Evolutionary conservation across 2,888 invertebrate species (phyloP), one percentile per base, ranked within the genome.

Genomic region (Acleris sparsana): DNA sequence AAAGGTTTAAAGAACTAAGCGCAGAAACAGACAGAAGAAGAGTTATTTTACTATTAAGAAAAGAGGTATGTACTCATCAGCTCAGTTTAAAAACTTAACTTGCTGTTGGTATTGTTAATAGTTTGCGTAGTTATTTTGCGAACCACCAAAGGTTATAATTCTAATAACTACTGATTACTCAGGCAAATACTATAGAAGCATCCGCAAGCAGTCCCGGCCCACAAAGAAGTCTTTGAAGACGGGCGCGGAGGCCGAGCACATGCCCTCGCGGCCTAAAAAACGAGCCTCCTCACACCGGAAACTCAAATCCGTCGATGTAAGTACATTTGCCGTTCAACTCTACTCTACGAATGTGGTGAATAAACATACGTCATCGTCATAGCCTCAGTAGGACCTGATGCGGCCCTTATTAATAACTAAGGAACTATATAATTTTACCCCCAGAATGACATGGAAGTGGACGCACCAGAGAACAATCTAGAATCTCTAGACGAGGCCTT

Each of bases 261-360:
- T 92, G 69, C 90, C 93, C 6, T 90, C 92, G 49, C 77, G 93
- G 49, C 91, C 93, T 11, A 93, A 93, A 79, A 93, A 92, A 70
- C 85, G 93, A 1, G 91, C 92, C 1, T 88, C 92, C 0, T 82
- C 86, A 44, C 89, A 89, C 51, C 80, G 92, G 55, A 92, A 90
- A 76, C 81, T 86, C 33, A 91, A 89, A 72, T 65, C 83, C 4
- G 67, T 75, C 20, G 89, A 88, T 71, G 91, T 89, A 69, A 80
- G 82, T 77, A 33, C 61, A n/a, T n/a, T n/a, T n/a, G n/a, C 39
- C 5, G 33, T 9, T 33, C 33, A 9, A 33, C 33, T 33, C 33
- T 33, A 9, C n/a, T n/a, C n/a, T 33, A 33, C 33, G 7, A 7
- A 9, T 7, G 29, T 29, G 7, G 1, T 6, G 5, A 25, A 25